These are phyloP conservation scores for Paramuricea clavata DNA, from an alignment of 92 coral and sea anemone genomes.

Conservation along the genomic window DNA sequence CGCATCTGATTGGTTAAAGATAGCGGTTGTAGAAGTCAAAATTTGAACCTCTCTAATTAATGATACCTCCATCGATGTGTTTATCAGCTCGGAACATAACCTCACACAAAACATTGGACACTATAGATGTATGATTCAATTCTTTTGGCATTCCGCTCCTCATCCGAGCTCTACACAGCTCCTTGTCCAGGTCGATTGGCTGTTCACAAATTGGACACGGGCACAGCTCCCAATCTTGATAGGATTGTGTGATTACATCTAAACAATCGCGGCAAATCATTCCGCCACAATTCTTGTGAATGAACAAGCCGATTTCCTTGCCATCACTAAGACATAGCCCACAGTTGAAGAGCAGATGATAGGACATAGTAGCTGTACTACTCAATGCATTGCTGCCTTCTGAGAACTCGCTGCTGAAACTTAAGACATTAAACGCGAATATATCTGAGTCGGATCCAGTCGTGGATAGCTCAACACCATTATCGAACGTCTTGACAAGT, in stretches of 20 bases:
- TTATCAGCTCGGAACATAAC: conserved; percentile 18
- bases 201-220: conserved; percentile 48
- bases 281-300: conserved; percentile 36
- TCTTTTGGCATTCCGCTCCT: background rate
- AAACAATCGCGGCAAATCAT: conserved; percentile 46
- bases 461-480: background rate
- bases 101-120: conserved; percentile 7
- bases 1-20: too few relatives aligned
- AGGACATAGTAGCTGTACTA: conserved; percentile 5
- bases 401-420: background rate
- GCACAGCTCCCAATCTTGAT: conserved; percentile 27
- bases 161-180: conserved; percentile 1
- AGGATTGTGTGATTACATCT: conserved; percentile 33
- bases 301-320: conserved; percentile 23
- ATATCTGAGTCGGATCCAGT: background rate
- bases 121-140: background rate
- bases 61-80: background rate
- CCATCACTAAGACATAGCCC: conserved; percentile 44
- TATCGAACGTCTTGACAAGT: background rate
- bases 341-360: conserved; percentile 43
- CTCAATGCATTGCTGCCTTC: background rate
- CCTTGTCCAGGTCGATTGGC: conserved; percentile 32
- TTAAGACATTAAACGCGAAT: conserved; percentile 20
- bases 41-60: background rate
- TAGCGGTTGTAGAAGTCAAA: too few relatives aligned